A percentile compares a stretch with the other conserved stretches of the same genome.
Conservation (phyloP, 2,113 vertebrate genomes). For the Bolborhynchus lineola region DNA sequence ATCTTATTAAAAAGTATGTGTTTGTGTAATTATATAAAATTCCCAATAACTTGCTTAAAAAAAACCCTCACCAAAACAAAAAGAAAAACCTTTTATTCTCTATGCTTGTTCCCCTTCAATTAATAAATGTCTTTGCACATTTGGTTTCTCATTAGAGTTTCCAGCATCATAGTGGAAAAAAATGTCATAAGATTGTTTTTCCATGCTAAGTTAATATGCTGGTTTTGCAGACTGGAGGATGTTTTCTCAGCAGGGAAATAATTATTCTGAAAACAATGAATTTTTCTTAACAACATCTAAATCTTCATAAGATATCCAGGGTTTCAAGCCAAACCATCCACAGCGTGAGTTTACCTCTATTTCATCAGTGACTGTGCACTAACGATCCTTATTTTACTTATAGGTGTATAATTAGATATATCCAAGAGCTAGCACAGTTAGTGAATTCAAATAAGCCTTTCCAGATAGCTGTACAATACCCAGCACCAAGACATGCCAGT, state of each 20-base stretch:
- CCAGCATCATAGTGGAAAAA: neutral
- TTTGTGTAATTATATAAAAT: neutral
- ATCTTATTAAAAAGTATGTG: neutral
- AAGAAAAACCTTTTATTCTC: neutral
- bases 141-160: slow-evolving; percentile 28
- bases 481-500: neutral
- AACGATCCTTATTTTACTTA: neutral
- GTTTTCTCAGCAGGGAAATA: slow-evolving; percentile 18
- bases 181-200: neutral
- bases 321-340: neutral
- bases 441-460: neutral
- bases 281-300: slow-evolving; percentile 16
- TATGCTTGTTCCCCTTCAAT: neutral
- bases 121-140: neutral
- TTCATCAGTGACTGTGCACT: neutral
- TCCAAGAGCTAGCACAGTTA: neutral
- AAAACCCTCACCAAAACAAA: neutral
- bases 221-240: neutral
- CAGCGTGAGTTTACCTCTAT: neutral
- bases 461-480: neutral
- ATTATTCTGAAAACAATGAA: slow-evolving; percentile 9
- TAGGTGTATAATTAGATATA: neutral
- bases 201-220: neutral
- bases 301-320: neutral
- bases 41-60: neutral